phyloP scores from a whole-genome alignment of 2,113 vertebrate genomes.

The Sarotherodon lohbergeri region DNA sequence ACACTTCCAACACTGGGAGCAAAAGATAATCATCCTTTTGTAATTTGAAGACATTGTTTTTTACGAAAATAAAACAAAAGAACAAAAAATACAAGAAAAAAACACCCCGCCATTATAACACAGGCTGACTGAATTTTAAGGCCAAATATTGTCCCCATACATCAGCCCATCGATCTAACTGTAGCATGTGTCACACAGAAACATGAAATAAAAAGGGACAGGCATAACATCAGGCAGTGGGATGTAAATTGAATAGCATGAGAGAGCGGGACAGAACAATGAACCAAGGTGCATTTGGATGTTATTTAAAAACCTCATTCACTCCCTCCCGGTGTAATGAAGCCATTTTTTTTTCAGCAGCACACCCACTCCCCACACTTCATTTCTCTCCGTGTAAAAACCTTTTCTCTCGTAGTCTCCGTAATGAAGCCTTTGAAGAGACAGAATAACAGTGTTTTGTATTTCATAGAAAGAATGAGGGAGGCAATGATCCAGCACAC shows the following conservation, averaged over 20 bases:
- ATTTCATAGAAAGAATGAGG: not conserved
- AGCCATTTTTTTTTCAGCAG: conserved; percentile 16
- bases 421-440: conserved; percentile 17
- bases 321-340: not conserved
- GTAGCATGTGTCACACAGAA: not conserved
- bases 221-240: not conserved
- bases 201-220: not conserved
- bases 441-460: not conserved
- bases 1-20: not conserved
- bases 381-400: not conserved
- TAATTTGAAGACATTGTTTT: not conserved
- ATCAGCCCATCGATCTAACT: not conserved
- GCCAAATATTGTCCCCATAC: not conserved
- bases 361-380: conserved; percentile 4
- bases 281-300: not conserved
- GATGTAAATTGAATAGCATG: not conserved
- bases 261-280: not conserved
- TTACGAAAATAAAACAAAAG: not conserved
- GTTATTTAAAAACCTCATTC: conserved; percentile 24
- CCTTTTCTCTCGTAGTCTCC: not conserved
- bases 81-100: not conserved
- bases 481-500: not conserved
- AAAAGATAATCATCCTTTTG: not conserved
- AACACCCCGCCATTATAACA: not conserved
- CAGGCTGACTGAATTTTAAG: not conserved